Evolutionary conservation across 2,797 vertebrate genomes (phyloP), one percentile per base, ranked within the genome.

Genomic region (Pristis pectinata): DNA sequence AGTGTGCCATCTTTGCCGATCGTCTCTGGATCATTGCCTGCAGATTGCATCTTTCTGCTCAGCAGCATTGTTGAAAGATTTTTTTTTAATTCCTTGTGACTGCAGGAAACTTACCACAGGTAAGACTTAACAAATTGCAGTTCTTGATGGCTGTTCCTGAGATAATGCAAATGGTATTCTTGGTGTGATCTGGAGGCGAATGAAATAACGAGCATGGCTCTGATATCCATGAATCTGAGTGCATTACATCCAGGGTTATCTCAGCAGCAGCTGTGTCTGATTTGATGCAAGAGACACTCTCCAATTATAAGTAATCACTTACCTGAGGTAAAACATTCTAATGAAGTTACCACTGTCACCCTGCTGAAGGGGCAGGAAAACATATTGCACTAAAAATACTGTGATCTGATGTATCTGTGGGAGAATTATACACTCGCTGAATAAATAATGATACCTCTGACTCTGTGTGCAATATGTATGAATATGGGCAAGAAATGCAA

Each of bases 1-100:
- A 72, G 91, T 44, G 89, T 93, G 22, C 37, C 61, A 93, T 92
- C 27, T 92, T 70, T 92, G 64, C 61, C 67, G 61, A 92, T 19
- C n/a, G 10, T 3, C 22, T 92, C 24, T n/a, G 24, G 59, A 8
- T 37, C 87, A 17, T 1, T 92, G n/a, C 19, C n/a, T 19, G 24
- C n/a, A 9, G 61, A 92, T 5, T 49, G 24, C 24, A 56, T 64
- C 87, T 9, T n/a, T n/a, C 87, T 67, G 37, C 22, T 11, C 61
- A 41, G 64, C n/a, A 41, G 8, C 19, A 37, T 93, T 93, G 61
- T 44, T 67, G 24, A 44, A 72, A 49, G 13, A 37, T 49, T 70
- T 72, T 93, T 15, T 13, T 93, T 44, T 9, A 93, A 34, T 87
- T 59, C 17, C 53, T 15, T n/a, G 34, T 59, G 13, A 17, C 56